Conservation (phyloP, 2,888 invertebrate species). For the Bellardia pandia region DNA sequence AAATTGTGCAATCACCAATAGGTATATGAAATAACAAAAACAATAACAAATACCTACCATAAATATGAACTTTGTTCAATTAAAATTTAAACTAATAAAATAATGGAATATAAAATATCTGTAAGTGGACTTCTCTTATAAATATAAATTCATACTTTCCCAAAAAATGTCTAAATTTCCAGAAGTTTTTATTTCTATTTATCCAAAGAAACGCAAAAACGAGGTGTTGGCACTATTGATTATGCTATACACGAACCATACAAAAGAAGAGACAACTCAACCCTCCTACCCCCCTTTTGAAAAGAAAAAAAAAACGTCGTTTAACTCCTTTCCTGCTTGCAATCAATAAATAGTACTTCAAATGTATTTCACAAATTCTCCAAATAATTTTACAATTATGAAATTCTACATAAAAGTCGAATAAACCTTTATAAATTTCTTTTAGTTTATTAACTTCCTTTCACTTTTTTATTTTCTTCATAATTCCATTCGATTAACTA, state of each 20-base stretch:
- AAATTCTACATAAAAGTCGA: constrained; percentile 9
- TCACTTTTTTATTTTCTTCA: constrained; percentile 46
- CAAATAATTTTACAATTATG: constrained; percentile 1
- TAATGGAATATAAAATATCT: background rate
- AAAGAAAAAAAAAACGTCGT: background rate
- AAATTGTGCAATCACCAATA: constrained; percentile 42
- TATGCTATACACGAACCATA: constrained; percentile 74
- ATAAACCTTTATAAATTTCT: background rate
- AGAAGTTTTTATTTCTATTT: background rate
- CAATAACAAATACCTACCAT: background rate
- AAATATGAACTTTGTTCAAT: constrained; percentile 47
- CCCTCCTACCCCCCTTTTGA: constrained; percentile 21
- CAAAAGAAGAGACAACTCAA: constrained; percentile 49
- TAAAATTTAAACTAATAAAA: background rate
- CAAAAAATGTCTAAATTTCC: background rate
- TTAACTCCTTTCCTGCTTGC: constrained; percentile 4
- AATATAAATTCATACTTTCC: background rate
- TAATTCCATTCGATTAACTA: constrained; percentile 25
- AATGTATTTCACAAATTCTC: background rate
- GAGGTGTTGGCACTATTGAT: constrained; percentile 76
- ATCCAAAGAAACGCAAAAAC: constrained; percentile 49
- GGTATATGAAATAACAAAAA: no score
- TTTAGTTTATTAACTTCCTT: constrained; percentile 18
- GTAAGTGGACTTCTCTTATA: background rate
- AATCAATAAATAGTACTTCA: constrained; percentile 50